Base-by-base conservation (phyloP, 2,113 vertebrate genomes). In the Platysternon megacephalum region DNA sequence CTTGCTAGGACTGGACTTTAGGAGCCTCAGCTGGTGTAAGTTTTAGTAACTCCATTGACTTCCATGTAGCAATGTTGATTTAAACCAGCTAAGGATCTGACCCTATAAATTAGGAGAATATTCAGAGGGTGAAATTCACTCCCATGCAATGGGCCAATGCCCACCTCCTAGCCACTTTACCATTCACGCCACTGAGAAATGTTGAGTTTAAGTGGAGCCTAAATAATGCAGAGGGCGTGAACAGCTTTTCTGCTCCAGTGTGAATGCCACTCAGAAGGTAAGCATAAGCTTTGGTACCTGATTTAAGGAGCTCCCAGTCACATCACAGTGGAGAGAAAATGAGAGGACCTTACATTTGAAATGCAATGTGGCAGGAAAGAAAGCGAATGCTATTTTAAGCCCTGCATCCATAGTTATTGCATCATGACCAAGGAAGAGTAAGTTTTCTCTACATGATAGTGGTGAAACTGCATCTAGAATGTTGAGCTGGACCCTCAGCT, bases 61-160 rank as follows among this genome's bases (percentile, higher is more conserved):
- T 46, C 78, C 78, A 8, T 19, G 53, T 68, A 68, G 17, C 61
- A 61, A 68, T n/a, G 61, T 35, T 68, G 65, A n/a, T 68, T 68
- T 68, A 68, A 8, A 68, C 35, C n/a, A 79, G 22, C 19, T 65
- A 21, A 0, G 0, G 16, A 17, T 87, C 78, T 68, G 61, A 84
- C 21, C 46, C 56, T 46, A 21, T 16, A 1, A 1, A 53, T 49
- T 55, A 2, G 0, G 0, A 1, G 32, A 22, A 21, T 68, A n/a
- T n/a, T 19, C 35, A 68, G 35, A 39, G 11, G 39, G 3, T 3
- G 8, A 10, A 91, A 14, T 28, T 93, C 39, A 85, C 17, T 6
- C 11, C 24, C 2, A 6, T 16, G 44, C 81, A 11, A 28, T 0
- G 19, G 35, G 22, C 32, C 79, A 16, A 48, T 1, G 2, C 53